Evolutionary conservation across 53 echinoderm and acorn worm species (phyloP), one percentile per base, ranked within the genome.

Genomic region (Temnopleurus reevesii): DNA sequence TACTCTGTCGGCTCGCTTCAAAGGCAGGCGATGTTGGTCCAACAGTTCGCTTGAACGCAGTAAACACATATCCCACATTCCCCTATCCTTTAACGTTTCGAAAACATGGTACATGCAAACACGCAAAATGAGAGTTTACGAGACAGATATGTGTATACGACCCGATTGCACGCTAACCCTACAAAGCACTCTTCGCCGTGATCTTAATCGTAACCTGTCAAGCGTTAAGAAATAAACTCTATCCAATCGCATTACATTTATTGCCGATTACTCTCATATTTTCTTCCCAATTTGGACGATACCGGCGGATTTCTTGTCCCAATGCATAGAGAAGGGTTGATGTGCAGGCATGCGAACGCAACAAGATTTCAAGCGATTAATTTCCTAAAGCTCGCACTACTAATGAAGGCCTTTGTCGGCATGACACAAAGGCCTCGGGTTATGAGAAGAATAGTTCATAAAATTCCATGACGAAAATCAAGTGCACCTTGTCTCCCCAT

Each of bases 321-420:
- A 41, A 71, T 41, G 38, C 71, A 5, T 34, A 1, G 63, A 31
- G 25, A 36, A 83, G 56, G 30, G 44, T 25, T n/a, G 18, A 46
- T 85, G 61, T 85, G 86, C 46, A 46, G 38, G 43, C 59, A 85
- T 21, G 86, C 61, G 61, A 28, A 60, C 27, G 57, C 33, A 83
- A 83, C 45, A 28, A 60, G 86, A 85, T 85, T 85, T 60, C 86
- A 56, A 59, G 86, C 86, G 86, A 85, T 85, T 85, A 85, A 85
- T 85, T 55, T 34, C 86, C 59, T 27, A 59, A 85, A 85, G 61
- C 86, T 43, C 44, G 38, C 55, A 59, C 86, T 45, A 45, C 61
- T 85, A 85, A 85, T 85, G 61, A 59, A 60, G 24, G 24, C 61
- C 86, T 85, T 85, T 85, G 86, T 85, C 86, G 86, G 86, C 86